Conservation (phyloP, 2,797 vertebrate genomes). For the Graptemys geographica region DNA sequence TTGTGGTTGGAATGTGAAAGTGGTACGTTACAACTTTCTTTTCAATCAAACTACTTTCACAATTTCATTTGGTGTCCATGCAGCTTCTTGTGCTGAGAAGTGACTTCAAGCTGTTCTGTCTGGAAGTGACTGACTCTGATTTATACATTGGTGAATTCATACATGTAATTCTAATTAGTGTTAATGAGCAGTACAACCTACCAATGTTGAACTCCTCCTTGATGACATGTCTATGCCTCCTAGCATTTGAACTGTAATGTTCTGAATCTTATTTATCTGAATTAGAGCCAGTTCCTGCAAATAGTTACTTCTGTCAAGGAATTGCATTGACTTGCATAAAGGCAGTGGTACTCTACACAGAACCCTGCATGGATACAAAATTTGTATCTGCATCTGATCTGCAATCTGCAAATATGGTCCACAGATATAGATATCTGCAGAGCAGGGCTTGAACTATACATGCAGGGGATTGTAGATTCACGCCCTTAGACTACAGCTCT, state of each 20-base stretch:
- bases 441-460: background rate
- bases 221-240: background rate
- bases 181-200: constrained; percentile 3
- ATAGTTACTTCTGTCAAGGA: background rate
- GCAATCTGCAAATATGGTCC: too few relatives aligned
- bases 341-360: background rate
- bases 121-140: background rate
- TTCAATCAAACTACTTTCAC: background rate
- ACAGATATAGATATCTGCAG: too few relatives aligned
- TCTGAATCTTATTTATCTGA: background rate
- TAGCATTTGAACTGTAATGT: background rate
- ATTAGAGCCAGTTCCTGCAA: background rate
- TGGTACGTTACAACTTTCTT: background rate
- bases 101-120: background rate
- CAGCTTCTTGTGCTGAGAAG: background rate
- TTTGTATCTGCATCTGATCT: too few relatives aligned
- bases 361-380: too few relatives aligned
- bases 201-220: background rate
- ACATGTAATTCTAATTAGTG: background rate
- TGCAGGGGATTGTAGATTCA: background rate
- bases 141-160: background rate
- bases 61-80: background rate
- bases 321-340: background rate
- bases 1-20: background rate
- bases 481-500: background rate